Conservation (phyloP, 2,888 invertebrate genomes). For the Lasioglossum pauxillum region DNA sequence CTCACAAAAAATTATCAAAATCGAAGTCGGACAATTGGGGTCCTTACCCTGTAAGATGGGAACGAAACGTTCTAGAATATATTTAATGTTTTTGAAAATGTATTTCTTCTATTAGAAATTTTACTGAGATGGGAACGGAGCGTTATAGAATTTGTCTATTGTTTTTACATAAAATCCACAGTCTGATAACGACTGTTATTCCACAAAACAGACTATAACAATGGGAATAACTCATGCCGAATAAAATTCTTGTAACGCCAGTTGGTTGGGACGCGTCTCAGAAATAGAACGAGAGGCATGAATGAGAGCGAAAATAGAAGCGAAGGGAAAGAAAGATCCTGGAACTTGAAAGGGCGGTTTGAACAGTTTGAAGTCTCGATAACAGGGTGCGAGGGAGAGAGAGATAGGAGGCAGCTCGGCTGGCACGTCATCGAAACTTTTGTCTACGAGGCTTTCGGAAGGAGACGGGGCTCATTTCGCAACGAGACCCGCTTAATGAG, state of each 20-base stretch:
- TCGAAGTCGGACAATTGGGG: no score
- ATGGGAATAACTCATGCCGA: background rate
- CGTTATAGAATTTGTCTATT: background rate
- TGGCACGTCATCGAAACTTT: slow-evolving; percentile 15
- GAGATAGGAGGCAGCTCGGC: background rate
- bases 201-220: background rate
- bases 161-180: background rate
- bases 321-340: background rate
- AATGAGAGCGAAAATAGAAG: background rate
- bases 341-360: background rate
- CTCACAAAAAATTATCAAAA: no score
- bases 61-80: background rate
- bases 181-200: background rate
- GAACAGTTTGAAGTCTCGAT: background rate
- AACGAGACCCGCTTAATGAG: slow-evolving; percentile 57
- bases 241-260: background rate
- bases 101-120: no score
- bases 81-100: background rate
- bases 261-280: background rate
- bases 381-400: background rate
- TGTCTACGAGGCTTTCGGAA: background rate
- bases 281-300: background rate
- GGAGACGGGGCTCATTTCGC: background rate
- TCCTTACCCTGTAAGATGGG: no score
- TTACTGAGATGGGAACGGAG: no score